These are phyloP conservation scores for Antitype chi DNA, from an alignment of 2,888 invertebrate species.

Conservation along the genomic window DNA sequence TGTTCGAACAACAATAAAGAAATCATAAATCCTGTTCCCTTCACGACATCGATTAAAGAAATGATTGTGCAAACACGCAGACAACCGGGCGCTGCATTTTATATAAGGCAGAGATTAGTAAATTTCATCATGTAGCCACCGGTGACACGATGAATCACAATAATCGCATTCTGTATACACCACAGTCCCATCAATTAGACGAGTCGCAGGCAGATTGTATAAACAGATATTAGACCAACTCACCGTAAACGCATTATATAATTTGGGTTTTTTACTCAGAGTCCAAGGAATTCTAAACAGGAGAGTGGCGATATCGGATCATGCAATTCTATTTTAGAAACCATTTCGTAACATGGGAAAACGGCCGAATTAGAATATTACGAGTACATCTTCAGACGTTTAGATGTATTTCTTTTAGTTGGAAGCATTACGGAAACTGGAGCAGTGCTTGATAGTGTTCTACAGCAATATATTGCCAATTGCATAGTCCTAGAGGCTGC, in stretches of 20 bases:
- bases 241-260: constrained; percentile 71
- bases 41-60: constrained; percentile 67
- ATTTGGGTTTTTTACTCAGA: constrained; percentile 72
- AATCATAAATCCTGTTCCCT: constrained; percentile 66
- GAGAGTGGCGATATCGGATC: constrained; percentile 58
- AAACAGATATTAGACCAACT: constrained; percentile 73
- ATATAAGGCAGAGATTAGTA: constrained; percentile 66
- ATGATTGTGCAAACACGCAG: constrained; percentile 67
- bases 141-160: constrained; percentile 72
- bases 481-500: constrained; percentile 54
- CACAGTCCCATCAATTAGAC: constrained; percentile 76
- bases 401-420: constrained; percentile 53
- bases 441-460: constrained; percentile 50
- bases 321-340: constrained; percentile 59
- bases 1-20: constrained; percentile 58
- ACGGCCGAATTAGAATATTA: constrained; percentile 53
- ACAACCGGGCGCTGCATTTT: constrained; percentile 64
- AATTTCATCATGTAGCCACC: constrained; percentile 65
- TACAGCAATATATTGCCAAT: constrained; percentile 52
- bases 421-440: constrained; percentile 53
- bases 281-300: constrained; percentile 63
- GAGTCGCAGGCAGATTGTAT: constrained; percentile 71
- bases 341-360: constrained; percentile 61
- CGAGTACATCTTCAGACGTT: constrained; percentile 36
- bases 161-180: constrained; percentile 68